phyloP scores from a whole-genome alignment of 64 coral and sea anemone genomes.

The Exaiptasia diaphana region DNA sequence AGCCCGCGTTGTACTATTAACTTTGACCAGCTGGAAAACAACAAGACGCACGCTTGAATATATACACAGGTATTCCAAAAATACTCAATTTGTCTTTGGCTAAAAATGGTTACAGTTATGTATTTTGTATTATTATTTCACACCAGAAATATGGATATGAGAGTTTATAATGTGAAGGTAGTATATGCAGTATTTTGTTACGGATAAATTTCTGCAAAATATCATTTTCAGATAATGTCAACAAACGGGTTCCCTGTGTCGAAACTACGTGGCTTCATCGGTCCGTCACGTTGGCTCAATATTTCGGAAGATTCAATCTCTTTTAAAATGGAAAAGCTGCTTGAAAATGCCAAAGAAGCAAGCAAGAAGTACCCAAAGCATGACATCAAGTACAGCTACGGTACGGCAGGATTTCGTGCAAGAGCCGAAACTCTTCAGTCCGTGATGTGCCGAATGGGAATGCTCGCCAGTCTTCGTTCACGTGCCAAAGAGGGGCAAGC shows the following conservation, averaged over 20 bases:
- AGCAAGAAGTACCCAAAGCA: conserved; percentile 72
- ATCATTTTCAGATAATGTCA: too few species aligned
- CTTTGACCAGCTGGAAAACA: conserved; percentile 38
- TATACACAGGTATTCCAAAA: conserved; percentile 5
- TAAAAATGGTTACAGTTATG: too few species aligned
- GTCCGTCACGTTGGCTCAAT: not conserved
- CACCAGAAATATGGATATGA: too few species aligned
- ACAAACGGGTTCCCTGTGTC: not conserved
- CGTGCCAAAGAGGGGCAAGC: conserved; percentile 62
- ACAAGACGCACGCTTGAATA: not conserved
- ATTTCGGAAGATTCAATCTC: not conserved
- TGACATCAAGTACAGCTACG: conserved; percentile 72
- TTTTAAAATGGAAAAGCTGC: conserved; percentile 46
- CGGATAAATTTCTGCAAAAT: too few species aligned
- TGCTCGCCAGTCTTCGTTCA: conserved; percentile 83
- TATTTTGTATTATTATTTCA: too few species aligned
- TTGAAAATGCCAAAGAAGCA: conserved; percentile 62
- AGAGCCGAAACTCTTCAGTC: conserved; percentile 56
- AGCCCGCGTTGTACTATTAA: not conserved
- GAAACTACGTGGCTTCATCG: conserved; percentile 17
- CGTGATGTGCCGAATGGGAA: conserved; percentile 98
- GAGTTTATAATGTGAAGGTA: too few species aligned
- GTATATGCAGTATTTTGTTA: too few species aligned
- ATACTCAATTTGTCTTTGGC: too few species aligned
- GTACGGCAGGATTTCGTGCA: conserved; percentile 87